These are phyloP conservation scores for Phyllostomus discolor DNA, from an alignment of 2,113 vertebrate species.

Conservation along the genomic window DNA sequence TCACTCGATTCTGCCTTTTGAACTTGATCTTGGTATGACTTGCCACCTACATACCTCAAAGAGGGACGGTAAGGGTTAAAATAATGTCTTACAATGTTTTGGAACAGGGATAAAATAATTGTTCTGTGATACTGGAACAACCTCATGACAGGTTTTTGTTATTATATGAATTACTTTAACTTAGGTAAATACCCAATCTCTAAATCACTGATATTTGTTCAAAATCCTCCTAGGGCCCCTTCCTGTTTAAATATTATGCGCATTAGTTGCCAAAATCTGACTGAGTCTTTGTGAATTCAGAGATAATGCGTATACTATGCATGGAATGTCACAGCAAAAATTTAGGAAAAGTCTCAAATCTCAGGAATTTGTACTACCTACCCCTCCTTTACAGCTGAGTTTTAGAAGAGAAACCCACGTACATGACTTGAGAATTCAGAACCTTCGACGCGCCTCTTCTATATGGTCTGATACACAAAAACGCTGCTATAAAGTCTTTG, in stretches of 20 bases:
- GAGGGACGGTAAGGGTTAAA: conserved; percentile 39
- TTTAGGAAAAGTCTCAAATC: not conserved
- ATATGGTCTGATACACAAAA: not conserved
- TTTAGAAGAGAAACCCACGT: not conserved
- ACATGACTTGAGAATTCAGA: conserved; percentile 18
- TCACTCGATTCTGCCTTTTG: conserved; percentile 23
- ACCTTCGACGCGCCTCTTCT: not conserved
- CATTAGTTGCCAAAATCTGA: not conserved
- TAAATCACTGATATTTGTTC: conserved; percentile 49
- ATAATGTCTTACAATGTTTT: conserved; percentile 49
- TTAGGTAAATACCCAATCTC: conserved; percentile 46
- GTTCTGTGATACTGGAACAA: conserved; percentile 54
- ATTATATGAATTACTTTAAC: conserved; percentile 15
- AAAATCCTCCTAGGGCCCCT: not conserved
- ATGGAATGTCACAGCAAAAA: not conserved
- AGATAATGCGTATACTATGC: not conserved
- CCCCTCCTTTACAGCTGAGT: not conserved
- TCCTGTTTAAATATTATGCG: not conserved
- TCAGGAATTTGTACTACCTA: not conserved
- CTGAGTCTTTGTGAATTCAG: not conserved
- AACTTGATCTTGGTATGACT: conserved; percentile 44
- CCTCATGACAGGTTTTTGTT: conserved; percentile 34
- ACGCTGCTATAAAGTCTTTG: conserved; percentile 66
- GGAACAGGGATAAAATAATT: conserved; percentile 45
- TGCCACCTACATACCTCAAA: conserved; percentile 54